Base-by-base conservation (phyloP, 2,797 vertebrate genomes). In the Vespertilio murinus region DNA sequence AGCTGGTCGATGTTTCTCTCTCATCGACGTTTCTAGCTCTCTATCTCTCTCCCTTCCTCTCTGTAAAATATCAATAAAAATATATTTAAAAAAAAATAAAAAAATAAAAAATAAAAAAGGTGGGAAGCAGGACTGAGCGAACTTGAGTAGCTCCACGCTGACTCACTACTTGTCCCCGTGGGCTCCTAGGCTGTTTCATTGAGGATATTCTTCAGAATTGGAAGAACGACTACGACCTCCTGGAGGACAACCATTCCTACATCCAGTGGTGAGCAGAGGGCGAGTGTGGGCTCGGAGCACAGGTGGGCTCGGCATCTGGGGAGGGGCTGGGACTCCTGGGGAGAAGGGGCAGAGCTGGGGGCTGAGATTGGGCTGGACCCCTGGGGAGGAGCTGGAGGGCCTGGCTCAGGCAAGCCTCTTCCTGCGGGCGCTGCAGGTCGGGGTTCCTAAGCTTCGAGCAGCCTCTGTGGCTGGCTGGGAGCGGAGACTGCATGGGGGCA, bases 171-270 rank as follows among this genome's bases (percentile, higher is more conserved):
- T 1, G 20, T 93, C 40, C 35, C 59, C 8, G 0, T 20, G 90
- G 67, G 6, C 47, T 52, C 94, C n/a, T 86, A 99, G 99, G 99
- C 81, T 96, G 99, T 64, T 83, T 30, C 92, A 99, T 99, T 74
- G 99, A 99, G 64, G 97, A 95, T 0, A 98, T 99, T 95, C 99
- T 99, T 54, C 98, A 98, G 18, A 98, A 98, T 5, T 99, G 99
- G 99, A 99, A 96, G 95, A 98, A 98, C 0, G 98, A 99, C 87
- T 99, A 99, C 94, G 98, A 98, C 20, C 96, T 97, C 73, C 97
- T 99, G 88, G 99, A 99, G 97, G 98, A 99, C 96, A 99, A 99
- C 93, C 99, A 99, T 97, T 99, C 99, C 0, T 99, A 99, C 97
- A 99, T 99, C 96, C 99, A 99, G 94, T 99, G 99, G 99, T 99